These are phyloP conservation scores for Progne subis DNA, from an alignment of 2,113 vertebrate genomes.

Conservation along the genomic window DNA sequence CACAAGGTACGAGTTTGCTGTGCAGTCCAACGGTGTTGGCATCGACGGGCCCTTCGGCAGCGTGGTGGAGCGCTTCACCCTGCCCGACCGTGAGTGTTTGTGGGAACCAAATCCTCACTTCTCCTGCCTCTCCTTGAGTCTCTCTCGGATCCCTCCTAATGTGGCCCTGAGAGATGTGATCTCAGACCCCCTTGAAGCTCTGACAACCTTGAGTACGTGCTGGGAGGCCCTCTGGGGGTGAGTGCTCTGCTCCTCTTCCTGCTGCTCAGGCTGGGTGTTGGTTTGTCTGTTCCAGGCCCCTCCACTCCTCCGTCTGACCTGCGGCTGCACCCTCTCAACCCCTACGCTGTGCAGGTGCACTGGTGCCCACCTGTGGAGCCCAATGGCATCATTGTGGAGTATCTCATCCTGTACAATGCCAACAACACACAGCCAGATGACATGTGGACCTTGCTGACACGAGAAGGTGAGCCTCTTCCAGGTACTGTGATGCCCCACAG, in stretches of 20 bases:
- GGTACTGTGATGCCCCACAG: neutral
- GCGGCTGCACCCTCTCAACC: slow-evolving; percentile 85
- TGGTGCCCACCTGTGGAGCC: slow-evolving; percentile 94
- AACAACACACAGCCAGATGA: slow-evolving; percentile 88
- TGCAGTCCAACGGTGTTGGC: slow-evolving; percentile 90
- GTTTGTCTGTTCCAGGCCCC: slow-evolving; percentile 77
- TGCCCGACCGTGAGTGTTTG: slow-evolving; percentile 87
- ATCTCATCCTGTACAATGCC: slow-evolving; percentile 87
- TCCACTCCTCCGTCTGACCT: slow-evolving; percentile 90
- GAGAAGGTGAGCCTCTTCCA: slow-evolving; percentile 79
- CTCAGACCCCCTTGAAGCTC: neutral
- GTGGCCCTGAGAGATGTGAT: neutral
- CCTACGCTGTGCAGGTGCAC: slow-evolving; percentile 87
- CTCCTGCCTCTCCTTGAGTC: neutral
- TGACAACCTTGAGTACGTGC: neutral
- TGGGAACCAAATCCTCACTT: neutral
- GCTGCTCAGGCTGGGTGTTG: neutral
- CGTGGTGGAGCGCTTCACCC: slow-evolving; percentile 88
- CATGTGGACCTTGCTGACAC: slow-evolving; percentile 88
- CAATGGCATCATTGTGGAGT: slow-evolving; percentile 90
- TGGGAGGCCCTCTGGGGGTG: neutral
- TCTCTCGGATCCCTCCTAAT: neutral
- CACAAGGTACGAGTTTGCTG: slow-evolving; percentile 92
- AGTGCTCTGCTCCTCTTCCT: neutral
- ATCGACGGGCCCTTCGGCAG: slow-evolving; percentile 88